A percentile compares a stretch with the other conserved stretches of the same genome.
Conservation (phyloP, 2,888 invertebrate species). For the Rhagium mordax region DNA sequence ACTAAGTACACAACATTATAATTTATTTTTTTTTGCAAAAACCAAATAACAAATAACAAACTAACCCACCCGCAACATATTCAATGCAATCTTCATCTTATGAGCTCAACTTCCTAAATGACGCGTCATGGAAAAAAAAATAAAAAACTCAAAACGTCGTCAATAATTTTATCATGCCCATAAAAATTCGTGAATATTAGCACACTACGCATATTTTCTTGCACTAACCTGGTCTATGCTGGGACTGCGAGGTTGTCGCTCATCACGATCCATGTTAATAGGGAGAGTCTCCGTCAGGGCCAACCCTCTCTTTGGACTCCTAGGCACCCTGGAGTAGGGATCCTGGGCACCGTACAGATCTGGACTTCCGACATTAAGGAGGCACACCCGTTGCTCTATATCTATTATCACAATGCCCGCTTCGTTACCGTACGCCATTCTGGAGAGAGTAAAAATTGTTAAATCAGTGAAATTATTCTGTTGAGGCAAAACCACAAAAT, state of each 20-base stretch:
- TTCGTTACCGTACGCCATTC: slow-evolving; percentile 98
- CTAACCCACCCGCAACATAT: slow-evolving; percentile 13
- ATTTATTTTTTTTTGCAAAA: background rate
- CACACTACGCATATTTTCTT: background rate
- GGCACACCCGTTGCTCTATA: slow-evolving; percentile 90
- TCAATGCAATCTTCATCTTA: slow-evolving; percentile 15
- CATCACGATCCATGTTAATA: slow-evolving; percentile 63
- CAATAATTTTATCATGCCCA: slow-evolving; percentile 40
- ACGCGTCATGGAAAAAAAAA: slow-evolving; percentile 36
- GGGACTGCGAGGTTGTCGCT: slow-evolving; percentile 82
- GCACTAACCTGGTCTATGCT: slow-evolving; percentile 89
- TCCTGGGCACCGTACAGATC: slow-evolving; percentile 93
- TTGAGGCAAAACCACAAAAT: no score
- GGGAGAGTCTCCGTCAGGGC: slow-evolving; percentile 70
- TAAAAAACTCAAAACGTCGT: slow-evolving; percentile 33
- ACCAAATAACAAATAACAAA: background rate
- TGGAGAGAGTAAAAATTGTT: slow-evolving; percentile 67
- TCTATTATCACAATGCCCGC: slow-evolving; percentile 96
- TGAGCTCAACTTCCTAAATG: slow-evolving; percentile 41
- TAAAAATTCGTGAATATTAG: slow-evolving; percentile 1
- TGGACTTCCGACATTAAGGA: slow-evolving; percentile 90
- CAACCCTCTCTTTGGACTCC: slow-evolving; percentile 68
- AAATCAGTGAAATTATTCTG: no score
- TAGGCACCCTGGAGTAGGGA: slow-evolving; percentile 82
- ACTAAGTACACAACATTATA: background rate